Evolutionary conservation across 2,888 invertebrate species (phyloP), one percentile per base, ranked within the genome.

Genomic region (Aporophyla lueneburgensis): DNA sequence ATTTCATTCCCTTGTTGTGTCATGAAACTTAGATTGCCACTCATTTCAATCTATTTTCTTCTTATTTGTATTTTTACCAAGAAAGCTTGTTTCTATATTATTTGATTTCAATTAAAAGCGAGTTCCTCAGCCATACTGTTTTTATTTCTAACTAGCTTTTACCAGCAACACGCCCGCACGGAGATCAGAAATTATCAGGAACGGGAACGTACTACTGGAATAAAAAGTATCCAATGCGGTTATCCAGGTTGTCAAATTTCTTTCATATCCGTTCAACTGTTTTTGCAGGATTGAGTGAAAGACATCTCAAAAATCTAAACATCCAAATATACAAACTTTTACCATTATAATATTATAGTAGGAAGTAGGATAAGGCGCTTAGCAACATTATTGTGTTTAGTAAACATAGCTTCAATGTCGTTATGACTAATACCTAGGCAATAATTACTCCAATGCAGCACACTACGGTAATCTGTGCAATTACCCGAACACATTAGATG

Each of bases 401-500:
- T 49, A 40, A 79, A 61, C 24, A 24, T 24, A 33, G n/a, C 12
- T 14, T 53, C 12, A 14, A n/a, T 40, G 19, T n/a, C 46, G 16
- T 53, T 54, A 56, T 46, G 24, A 56, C 33, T 56, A 61, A 51
- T 53, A 49, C 14, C 9, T 24, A 66, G 33, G n/a, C 43, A 58
- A 65, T 65, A 59, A 69, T 79, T 63, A 79, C 58, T 54, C 10
- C 24, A 6, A 49, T 49, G 27, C 43, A 53, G 19, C 53, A n/a
- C n/a, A 51, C 51, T 24, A 62, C 46, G 19, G 14, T n/a, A 70
- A 69, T 59, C 59, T 76, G 43, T 6, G 40, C 67, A 81, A 79
- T 76, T 75, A 81, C 21, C 67, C 16, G 19, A 54, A 59, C 53
- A 56, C 59, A 70, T 69, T 61, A 56, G 54, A 66, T 53, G 63